Evolutionary conservation across 2,797 vertebrate genomes (phyloP).

Genomic region (Schizothorax lantsangensis): DNA sequence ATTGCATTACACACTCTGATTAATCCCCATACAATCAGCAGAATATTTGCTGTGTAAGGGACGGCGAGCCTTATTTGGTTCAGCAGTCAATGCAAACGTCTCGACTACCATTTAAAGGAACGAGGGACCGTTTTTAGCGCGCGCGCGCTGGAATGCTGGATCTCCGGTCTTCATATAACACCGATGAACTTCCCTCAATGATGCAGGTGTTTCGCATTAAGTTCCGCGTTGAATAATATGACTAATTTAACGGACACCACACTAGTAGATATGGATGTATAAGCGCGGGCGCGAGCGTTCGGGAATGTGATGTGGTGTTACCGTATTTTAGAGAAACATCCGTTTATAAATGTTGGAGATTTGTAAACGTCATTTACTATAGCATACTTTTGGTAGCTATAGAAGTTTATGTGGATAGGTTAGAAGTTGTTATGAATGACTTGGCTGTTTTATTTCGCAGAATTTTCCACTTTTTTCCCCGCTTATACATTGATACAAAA

Average conservation of each 20-base stretch:
- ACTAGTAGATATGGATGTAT: not conserved
- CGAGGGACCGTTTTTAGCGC: conserved; percentile 48
- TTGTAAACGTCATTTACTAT: not conserved
- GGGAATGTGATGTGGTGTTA: not conserved
- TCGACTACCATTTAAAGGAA: conserved; percentile 60
- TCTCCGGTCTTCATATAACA: conserved; percentile 8
- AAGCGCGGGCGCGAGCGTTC: not conserved
- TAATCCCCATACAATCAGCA: conserved; percentile 65
- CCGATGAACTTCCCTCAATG: conserved; percentile 15
- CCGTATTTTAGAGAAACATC: not conserved
- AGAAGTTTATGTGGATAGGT: not conserved
- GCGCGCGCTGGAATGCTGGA: conserved; percentile 53
- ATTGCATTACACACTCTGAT: conserved; percentile 50
- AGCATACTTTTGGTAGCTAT: not conserved
- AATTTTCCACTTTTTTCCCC: not conserved
- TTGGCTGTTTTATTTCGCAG: conserved; percentile 25
- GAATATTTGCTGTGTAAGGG: conserved; percentile 75
- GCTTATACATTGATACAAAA: not conserved
- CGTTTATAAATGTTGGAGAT: not conserved
- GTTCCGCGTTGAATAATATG: not conserved
- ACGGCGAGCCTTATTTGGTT: conserved; percentile 62
- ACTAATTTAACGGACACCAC: not conserved
- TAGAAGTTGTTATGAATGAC: conserved; percentile 30
- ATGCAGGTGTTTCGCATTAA: conserved; percentile 46
- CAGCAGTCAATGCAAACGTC: conserved; percentile 64